Percentiles rank a stretch among this genome's conserved stretches.
phyloP scores from a whole-genome alignment of 1,140 invertebrate species.

The Periplaneta americana region DNA sequence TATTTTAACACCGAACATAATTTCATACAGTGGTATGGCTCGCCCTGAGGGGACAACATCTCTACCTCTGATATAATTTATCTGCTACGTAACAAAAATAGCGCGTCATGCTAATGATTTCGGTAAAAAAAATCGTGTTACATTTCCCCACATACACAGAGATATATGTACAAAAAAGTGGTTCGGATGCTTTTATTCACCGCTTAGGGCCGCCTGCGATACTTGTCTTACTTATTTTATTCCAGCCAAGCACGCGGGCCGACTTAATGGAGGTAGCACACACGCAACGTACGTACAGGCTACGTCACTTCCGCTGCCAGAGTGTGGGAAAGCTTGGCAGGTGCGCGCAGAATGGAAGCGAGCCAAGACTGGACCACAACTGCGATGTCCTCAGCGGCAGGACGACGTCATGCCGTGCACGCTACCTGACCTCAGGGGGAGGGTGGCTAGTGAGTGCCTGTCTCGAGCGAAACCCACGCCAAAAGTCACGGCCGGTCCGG shows the following conservation, averaged over 20 bases:
- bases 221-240: neutral
- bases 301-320: slow-evolving; percentile 4
- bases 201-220: neutral
- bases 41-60: too few species aligned
- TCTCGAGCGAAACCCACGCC: neutral
- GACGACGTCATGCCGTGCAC: neutral
- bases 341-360: neutral
- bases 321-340: slow-evolving; percentile 8
- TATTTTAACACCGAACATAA: too few species aligned
- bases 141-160: neutral
- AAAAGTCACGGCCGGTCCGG: too few species aligned
- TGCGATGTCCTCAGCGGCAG: too few species aligned
- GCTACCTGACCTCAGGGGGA: neutral
- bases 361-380: neutral
- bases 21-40: too few species aligned
- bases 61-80: too few species aligned
- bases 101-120: neutral
- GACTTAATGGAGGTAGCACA: neutral
- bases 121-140: neutral
- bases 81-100: too few species aligned
- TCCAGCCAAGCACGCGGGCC: neutral
- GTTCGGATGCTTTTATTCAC: neutral
- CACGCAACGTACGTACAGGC: neutral
- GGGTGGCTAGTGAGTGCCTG: too few species aligned
- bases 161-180: neutral